These are phyloP conservation scores for Schizopygopsis pylzovi DNA, from an alignment of 2,797 vertebrate genomes.

Conservation along the genomic window DNA sequence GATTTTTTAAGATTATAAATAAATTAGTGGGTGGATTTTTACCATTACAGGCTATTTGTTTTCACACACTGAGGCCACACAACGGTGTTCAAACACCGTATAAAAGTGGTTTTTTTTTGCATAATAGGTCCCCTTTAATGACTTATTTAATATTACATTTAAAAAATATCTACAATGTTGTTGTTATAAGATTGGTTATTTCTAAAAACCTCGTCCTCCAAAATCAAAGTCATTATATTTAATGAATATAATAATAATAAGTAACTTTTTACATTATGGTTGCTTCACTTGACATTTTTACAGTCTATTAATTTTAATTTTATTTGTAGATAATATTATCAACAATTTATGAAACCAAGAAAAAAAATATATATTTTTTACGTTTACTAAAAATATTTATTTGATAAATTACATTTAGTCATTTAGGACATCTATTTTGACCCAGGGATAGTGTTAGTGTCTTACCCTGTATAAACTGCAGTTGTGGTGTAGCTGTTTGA, in stretches of 20 bases:
- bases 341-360: neutral
- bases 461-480: conserved; percentile 85
- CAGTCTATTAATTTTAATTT: neutral
- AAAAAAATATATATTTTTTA: neutral
- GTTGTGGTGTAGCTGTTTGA: conserved; percentile 74
- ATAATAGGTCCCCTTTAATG: too few species aligned
- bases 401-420: neutral
- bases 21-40: too few species aligned
- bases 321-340: neutral
- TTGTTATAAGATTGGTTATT: too few species aligned
- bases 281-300: neutral
- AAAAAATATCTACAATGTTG: too few species aligned
- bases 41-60: too few species aligned
- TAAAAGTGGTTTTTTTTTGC: too few species aligned
- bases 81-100: too few species aligned
- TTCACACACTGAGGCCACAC: too few species aligned
- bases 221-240: neutral
- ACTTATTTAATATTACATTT: too few species aligned
- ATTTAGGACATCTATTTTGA: neutral
- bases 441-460: neutral
- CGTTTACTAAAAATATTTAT: neutral
- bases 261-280: neutral
- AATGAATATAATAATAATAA: neutral
- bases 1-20: too few species aligned
- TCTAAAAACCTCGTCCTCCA: too few species aligned